These are phyloP conservation scores for Acleris holmiana DNA, from an alignment of 2,888 invertebrate species.

Conservation along the genomic window DNA sequence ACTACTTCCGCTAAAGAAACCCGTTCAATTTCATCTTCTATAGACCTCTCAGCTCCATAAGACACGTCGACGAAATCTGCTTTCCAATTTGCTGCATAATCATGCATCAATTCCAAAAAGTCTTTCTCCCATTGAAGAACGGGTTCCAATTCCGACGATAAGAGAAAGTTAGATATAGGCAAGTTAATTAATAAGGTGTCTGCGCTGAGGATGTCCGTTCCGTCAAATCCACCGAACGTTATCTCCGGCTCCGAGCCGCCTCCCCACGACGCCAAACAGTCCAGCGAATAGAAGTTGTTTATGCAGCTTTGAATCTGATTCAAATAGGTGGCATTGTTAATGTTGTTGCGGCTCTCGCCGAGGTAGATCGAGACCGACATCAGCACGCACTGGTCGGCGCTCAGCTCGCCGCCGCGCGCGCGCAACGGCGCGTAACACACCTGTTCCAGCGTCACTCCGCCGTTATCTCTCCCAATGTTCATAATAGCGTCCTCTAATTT, in stretches of 20 bases:
- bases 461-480: conserved; percentile 83
- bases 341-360: conserved; percentile 81
- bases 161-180: conserved; percentile 88
- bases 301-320: conserved; percentile 67
- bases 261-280: conserved; percentile 93
- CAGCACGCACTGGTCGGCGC: conserved; percentile 88
- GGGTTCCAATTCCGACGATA: conserved; percentile 82
- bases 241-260: conserved; percentile 94
- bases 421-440: conserved; percentile 94
- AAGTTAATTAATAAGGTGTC: conserved; percentile 90
- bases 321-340: conserved; percentile 77
- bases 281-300: conserved; percentile 67
- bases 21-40: conserved; percentile 95
- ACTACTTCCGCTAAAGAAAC: conserved; percentile 93
- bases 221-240: conserved; percentile 90
- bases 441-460: conserved; percentile 71
- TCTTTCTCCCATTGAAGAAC: conserved; percentile 90
- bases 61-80: conserved; percentile 88
- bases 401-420: conserved; percentile 83
- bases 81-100: conserved; percentile 77
- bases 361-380: conserved; percentile 94
- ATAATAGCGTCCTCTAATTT: conserved; percentile 87
- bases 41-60: conserved; percentile 92
- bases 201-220: conserved; percentile 70
- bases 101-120: conserved; percentile 87